These are phyloP conservation scores for Ophthalmolycus amberensis DNA, from an alignment of 2,113 vertebrate species.

Conservation along the genomic window DNA sequence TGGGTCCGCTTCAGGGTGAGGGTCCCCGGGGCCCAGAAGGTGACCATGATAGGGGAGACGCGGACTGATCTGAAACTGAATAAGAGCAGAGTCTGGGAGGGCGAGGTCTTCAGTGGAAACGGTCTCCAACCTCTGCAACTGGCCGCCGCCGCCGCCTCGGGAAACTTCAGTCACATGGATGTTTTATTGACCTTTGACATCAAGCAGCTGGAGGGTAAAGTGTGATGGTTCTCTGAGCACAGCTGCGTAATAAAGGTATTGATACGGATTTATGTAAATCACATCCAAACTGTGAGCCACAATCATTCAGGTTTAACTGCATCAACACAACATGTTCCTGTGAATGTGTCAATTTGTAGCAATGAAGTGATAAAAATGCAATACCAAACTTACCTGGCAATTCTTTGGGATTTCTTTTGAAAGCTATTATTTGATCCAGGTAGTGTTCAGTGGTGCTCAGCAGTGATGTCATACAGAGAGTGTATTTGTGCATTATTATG, in stretches of 20 bases:
- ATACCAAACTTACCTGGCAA: background rate
- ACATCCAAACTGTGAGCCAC: constrained; percentile 31
- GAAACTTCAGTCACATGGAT: constrained; percentile 76
- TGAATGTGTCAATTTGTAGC: constrained; percentile 27
- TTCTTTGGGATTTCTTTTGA: background rate
- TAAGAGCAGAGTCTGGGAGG: constrained; percentile 85
- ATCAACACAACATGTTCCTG: background rate
- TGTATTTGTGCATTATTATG: constrained; percentile 22
- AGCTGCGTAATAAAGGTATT: background rate
- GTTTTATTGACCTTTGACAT: constrained; percentile 84
- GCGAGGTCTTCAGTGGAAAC: constrained; percentile 73
- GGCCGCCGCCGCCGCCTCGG: constrained; percentile 63
- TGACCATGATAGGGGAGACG: constrained; percentile 76
- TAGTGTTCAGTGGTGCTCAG: constrained; percentile 49
- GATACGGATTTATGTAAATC: constrained; percentile 8
- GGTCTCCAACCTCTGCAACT: constrained; percentile 72
- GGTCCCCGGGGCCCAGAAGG: constrained; percentile 79
- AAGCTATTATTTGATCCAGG: constrained; percentile 35
- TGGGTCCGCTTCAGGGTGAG: constrained; percentile 85
- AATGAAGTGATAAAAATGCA: constrained; percentile 6
- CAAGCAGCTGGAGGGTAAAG: constrained; percentile 53
- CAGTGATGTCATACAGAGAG: constrained; percentile 12
- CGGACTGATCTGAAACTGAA: constrained; percentile 77
- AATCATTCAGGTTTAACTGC: constrained; percentile 40
- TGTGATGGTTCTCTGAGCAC: constrained; percentile 42